These are phyloP conservation scores for Sturnira hondurensis DNA, from an alignment of 2,113 vertebrate species.

Conservation along the genomic window DNA sequence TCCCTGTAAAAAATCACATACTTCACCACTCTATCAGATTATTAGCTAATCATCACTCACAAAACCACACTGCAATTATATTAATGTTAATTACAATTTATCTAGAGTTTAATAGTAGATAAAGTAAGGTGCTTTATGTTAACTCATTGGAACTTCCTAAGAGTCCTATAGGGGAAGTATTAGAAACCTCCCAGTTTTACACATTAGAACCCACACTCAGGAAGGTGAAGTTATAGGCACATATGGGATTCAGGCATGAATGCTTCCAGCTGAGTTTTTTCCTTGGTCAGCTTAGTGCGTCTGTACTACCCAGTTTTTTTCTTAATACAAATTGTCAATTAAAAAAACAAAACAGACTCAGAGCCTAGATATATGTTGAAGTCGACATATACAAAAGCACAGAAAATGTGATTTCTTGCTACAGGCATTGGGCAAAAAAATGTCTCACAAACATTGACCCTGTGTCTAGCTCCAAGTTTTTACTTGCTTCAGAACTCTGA, in stretches of 20 bases:
- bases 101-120: background rate
- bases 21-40: background rate
- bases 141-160: background rate
- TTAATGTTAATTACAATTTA: background rate
- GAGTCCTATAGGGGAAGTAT: background rate
- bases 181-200: background rate
- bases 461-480: background rate
- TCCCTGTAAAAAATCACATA: background rate
- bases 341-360: background rate
- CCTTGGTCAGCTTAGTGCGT: background rate
- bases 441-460: background rate
- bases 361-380: background rate
- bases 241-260: background rate
- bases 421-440: background rate
- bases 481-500: background rate
- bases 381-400: background rate
- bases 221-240: background rate
- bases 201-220: background rate
- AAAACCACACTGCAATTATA: background rate
- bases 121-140: background rate
- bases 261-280: background rate
- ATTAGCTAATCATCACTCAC: background rate
- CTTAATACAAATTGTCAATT: background rate
- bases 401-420: slow-evolving; percentile 13
- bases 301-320: background rate